A percentile compares a stretch with the other conserved stretches of the same genome.
Conservation (phyloP, 2,797 vertebrate genomes). For the Aeoliscus strigatus region DNA sequence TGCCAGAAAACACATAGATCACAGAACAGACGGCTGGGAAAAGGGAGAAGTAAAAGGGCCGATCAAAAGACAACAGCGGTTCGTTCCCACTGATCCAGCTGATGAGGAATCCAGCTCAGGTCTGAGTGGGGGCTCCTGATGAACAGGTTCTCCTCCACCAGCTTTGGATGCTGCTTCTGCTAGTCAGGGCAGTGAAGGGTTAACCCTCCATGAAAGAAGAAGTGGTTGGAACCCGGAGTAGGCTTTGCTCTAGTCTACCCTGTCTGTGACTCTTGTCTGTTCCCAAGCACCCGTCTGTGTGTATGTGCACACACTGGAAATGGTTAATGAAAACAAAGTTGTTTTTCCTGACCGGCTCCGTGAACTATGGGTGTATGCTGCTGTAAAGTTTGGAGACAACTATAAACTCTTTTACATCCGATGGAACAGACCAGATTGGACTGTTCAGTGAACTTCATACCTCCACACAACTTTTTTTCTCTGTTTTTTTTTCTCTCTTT, state of each 20-base stretch:
- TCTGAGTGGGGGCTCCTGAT: not conserved
- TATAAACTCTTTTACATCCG: slow-evolving; percentile 33
- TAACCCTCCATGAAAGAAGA: slow-evolving; percentile 50
- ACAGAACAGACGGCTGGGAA: slow-evolving; percentile 35
- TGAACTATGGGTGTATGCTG: slow-evolving; percentile 47
- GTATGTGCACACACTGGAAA: no score
- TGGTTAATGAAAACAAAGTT: slow-evolving; percentile 35
- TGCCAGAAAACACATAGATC: slow-evolving; percentile 70
- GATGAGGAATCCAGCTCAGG: no score
- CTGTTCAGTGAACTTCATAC: slow-evolving; percentile 66
- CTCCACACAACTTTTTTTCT: slow-evolving; percentile 59
- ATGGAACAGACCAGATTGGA: slow-evolving; percentile 42
- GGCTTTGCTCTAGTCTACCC: no score
- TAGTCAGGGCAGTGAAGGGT: slow-evolving; percentile 46
- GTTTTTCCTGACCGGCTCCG: slow-evolving; percentile 53
- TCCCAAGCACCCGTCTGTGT: no score
- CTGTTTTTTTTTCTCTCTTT: slow-evolving; percentile 23
- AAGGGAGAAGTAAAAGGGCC: slow-evolving; percentile 29
- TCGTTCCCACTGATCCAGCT: slow-evolving; percentile 27
- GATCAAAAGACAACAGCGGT: slow-evolving; percentile 18
- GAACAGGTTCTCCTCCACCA: not conserved
- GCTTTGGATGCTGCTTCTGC: slow-evolving; percentile 1
- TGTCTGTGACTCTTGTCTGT: slow-evolving; percentile 3
- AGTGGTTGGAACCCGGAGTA: slow-evolving; percentile 31
- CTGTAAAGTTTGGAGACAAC: slow-evolving; percentile 31